These are phyloP conservation scores for Aproaerema taeniolella DNA, from an alignment of 2,888 invertebrate species.

Conservation along the genomic window DNA sequence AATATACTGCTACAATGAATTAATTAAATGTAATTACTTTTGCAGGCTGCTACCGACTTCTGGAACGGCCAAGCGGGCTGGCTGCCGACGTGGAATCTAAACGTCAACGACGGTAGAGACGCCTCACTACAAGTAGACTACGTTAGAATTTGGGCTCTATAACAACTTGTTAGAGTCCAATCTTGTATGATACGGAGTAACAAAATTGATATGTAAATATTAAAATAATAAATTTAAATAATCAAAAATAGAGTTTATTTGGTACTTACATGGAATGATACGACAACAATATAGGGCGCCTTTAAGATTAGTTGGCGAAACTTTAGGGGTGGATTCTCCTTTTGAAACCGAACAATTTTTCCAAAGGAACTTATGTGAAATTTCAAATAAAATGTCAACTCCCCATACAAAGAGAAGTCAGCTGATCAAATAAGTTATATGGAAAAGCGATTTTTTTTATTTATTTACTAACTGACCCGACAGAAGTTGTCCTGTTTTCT, in stretches of 20 bases:
- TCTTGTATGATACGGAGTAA: not conserved
- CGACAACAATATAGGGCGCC: no score
- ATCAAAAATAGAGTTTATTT: not conserved
- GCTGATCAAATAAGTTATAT: no score
- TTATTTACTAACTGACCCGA: no score
- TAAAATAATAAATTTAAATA: not conserved
- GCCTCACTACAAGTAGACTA: conserved; percentile 82
- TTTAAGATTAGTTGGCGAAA: no score
- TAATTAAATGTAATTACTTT: not conserved
- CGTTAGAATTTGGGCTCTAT: conserved; percentile 80
- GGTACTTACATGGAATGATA: conserved; percentile 14
- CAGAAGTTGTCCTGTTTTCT: no score
- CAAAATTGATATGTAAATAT: not conserved
- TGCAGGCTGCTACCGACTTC: conserved; percentile 77
- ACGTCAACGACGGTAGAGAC: conserved; percentile 68
- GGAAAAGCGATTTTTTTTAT: no score
- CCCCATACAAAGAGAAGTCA: no score
- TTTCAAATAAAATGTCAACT: no score
- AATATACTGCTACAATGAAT: no score
- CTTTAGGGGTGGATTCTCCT: no score
- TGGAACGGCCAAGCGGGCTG: conserved; percentile 76
- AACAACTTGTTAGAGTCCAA: conserved; percentile 22
- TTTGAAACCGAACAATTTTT: no score
- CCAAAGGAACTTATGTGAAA: no score
- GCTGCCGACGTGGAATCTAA: conserved; percentile 78